Conservation (phyloP, 2,113 vertebrate species). For the Elgaria multicarinata region DNA sequence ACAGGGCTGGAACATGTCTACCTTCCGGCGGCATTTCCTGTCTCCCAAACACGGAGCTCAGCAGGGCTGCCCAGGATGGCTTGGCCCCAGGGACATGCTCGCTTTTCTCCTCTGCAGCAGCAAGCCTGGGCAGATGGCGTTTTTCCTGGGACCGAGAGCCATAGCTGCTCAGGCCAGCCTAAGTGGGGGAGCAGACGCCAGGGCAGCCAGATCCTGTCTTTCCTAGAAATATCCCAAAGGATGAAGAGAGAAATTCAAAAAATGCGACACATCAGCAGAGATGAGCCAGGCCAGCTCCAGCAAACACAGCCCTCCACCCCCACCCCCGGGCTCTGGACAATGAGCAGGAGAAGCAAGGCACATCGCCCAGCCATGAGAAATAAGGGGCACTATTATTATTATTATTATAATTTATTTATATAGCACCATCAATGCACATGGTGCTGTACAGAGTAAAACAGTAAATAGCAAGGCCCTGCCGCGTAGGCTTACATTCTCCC, state of each 20-base stretch:
- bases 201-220: background rate
- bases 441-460: too few species aligned
- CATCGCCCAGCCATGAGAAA: background rate
- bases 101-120: background rate
- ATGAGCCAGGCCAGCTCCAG: background rate
- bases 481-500: too few species aligned
- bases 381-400: too few species aligned
- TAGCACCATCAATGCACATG: too few species aligned
- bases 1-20: background rate
- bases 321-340: background rate
- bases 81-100: too few species aligned
- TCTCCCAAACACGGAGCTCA: background rate
- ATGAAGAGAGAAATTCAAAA: slow-evolving; percentile 60
- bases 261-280: slow-evolving; percentile 74
- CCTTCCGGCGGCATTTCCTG: too few species aligned
- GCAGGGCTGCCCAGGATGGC: too few species aligned
- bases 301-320: background rate
- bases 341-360: background rate
- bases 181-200: background rate
- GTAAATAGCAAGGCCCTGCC: too few species aligned
- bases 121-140: background rate
- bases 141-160: background rate
- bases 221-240: slow-evolving; percentile 45
- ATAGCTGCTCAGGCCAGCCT: background rate
- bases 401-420: too few species aligned